These are phyloP conservation scores for Lordiphosa clarofinis DNA, from an alignment of 1,140 invertebrate genomes.

Conservation along the genomic window DNA sequence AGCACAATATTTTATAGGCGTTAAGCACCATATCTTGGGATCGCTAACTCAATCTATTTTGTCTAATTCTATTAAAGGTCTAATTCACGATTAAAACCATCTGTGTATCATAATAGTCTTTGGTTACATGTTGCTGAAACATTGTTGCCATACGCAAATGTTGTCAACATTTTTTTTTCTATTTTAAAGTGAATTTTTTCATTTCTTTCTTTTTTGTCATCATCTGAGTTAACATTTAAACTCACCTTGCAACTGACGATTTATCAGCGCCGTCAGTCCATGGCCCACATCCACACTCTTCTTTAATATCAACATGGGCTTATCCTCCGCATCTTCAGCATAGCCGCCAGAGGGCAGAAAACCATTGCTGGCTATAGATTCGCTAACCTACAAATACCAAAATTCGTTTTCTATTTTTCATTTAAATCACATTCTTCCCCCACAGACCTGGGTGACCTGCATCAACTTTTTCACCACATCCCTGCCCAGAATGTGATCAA, in stretches of 20 bases:
- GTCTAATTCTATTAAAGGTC: too few relatives aligned
- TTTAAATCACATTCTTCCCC: too few relatives aligned
- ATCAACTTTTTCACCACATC: conserved; percentile 95
- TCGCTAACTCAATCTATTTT: too few relatives aligned
- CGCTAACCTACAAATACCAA: conserved; percentile 83
- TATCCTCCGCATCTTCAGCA: conserved; percentile 85
- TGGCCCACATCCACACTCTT: conserved; percentile 86
- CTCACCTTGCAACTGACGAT: conserved; percentile 88
- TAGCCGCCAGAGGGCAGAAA: conserved; percentile 86
- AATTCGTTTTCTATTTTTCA: neutral
- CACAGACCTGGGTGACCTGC: conserved; percentile 84
- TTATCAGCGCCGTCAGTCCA: conserved; percentile 87
- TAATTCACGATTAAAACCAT: too few relatives aligned
- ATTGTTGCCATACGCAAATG: too few relatives aligned
- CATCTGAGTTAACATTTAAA: conserved; percentile 1
- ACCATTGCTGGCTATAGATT: conserved; percentile 88
- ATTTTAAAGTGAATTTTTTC: too few relatives aligned
- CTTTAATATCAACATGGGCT: conserved; percentile 88
- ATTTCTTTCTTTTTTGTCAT: too few relatives aligned
- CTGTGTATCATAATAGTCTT: too few relatives aligned
- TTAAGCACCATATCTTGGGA: too few relatives aligned
- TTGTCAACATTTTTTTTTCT: too few relatives aligned
- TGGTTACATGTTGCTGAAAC: too few relatives aligned
- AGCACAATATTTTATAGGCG: too few relatives aligned
- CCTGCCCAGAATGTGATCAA: conserved; percentile 92